Evolutionary conservation across 2,113 vertebrate species (phyloP), one percentile per base, ranked within the genome.

Genomic region (Chelonoidis abingdonii): DNA sequence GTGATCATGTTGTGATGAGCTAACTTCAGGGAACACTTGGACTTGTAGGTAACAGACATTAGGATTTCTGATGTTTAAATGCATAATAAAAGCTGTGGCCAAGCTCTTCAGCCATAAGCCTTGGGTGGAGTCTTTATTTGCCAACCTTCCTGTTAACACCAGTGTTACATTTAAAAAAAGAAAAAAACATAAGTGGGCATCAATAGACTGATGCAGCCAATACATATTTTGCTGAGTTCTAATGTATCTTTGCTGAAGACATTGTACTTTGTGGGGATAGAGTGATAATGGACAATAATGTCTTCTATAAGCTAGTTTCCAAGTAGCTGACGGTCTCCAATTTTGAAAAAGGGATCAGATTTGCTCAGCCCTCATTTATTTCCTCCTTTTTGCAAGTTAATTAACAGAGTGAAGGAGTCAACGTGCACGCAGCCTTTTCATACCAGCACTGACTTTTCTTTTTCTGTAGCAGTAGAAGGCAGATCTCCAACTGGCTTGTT

Each of bases 21-120:
- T n/a, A 69, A 69, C 35, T 69, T 69, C 65, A 69, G 16, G 65
- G 94, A 86, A 88, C 5, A 72, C 93, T 96, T 91, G 2, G 5
- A 92, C 38, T 12, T 78, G 49, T 87, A 91, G 0, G 0, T 89
- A 87, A 89, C 78, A 95, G 94, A 95, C 97, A 86, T 89, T 84
- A 87, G 22, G 21, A 94, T 94, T 95, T 96, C 53, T 84, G 52
- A 88, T 5, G 6, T 75, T 35, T 69, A 21, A 14, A 93, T 90
- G 5, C 53, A 29, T 19, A 86, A 93, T 93, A 84, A 92, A 94
- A 84, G 2, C 7, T 69, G 8, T 65, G 59, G 38, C 62, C 94
- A 89, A 80, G 56, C 91, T 83, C 87, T 84, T 92, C 31, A 38
- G 91, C 87, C 80, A 93, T 87, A 94, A 86, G 79, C 89, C 90